These are phyloP conservation scores for Trichosurus vulpecula DNA, from an alignment of 2,797 vertebrate genomes.

Conservation along the genomic window DNA sequence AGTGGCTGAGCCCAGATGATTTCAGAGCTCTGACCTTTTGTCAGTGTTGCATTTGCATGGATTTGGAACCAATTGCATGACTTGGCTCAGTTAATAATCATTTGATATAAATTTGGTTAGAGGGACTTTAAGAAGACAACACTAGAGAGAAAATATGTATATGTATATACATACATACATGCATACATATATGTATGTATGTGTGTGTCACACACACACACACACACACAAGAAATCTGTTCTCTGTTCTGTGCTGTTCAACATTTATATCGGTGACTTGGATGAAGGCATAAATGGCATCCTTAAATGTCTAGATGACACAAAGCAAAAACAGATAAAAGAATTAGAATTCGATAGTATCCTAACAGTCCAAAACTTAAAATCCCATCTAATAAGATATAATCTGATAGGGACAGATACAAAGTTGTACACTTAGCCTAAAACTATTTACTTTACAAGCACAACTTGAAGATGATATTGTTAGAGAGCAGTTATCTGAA, in stretches of 20 bases:
- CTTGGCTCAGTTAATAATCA: neutral
- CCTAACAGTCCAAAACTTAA: neutral
- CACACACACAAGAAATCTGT: neutral
- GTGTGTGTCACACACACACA: neutral
- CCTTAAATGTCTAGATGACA: neutral
- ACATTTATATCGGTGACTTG: neutral
- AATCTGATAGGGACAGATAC: neutral
- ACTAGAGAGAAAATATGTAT: neutral
- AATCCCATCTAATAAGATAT: neutral
- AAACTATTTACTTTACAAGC: neutral
- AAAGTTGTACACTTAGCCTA: neutral
- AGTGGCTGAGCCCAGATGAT: neutral
- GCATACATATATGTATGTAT: too few relatives aligned
- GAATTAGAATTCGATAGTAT: neutral
- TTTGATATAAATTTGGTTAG: neutral
- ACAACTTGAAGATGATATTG: neutral
- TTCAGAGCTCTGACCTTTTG: neutral
- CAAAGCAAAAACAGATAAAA: neutral
- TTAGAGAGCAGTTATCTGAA: neutral
- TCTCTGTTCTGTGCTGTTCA: neutral
- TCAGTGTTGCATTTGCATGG: neutral
- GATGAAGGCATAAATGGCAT: neutral
- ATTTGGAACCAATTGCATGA: neutral
- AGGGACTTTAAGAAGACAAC: neutral
- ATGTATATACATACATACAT: too few relatives aligned